Conservation (phyloP, 2,797 vertebrate genomes). For the Lophius americanus region DNA sequence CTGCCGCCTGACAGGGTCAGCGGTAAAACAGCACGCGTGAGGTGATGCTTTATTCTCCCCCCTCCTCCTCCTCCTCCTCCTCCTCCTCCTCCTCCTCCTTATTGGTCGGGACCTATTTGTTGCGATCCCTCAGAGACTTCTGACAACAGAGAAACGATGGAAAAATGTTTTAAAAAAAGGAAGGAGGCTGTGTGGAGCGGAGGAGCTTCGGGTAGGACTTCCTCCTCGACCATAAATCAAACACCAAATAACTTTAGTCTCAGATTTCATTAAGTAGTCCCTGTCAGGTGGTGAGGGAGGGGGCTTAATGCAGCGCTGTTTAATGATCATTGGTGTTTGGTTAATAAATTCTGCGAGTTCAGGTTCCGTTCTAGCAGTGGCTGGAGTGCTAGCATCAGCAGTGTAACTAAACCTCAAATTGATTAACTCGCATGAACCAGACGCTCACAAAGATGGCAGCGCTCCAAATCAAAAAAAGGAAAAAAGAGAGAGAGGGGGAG, state of each 20-base stretch:
- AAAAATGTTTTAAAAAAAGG: slow-evolving; percentile 57
- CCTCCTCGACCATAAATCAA: slow-evolving; percentile 93
- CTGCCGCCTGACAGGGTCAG: slow-evolving; percentile 86
- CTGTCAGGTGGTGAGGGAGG: slow-evolving; percentile 99
- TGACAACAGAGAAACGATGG: slow-evolving; percentile 63
- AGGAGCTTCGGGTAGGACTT: slow-evolving; percentile 87
- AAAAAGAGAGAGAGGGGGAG: slow-evolving; percentile 81
- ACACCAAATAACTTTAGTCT: slow-evolving; percentile 98
- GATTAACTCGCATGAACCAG: slow-evolving; percentile 99
- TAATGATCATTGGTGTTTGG: slow-evolving; percentile 99
- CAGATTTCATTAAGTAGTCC: slow-evolving; percentile 99
- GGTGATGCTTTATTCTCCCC: slow-evolving; percentile 73
- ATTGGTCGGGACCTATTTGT: slow-evolving; percentile 89
- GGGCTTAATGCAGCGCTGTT: slow-evolving; percentile 99
- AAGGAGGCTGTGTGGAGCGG: slow-evolving; percentile 87
- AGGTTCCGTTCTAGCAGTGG: slow-evolving; percentile 99
- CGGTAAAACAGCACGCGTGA: slow-evolving; percentile 50
- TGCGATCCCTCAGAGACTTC: slow-evolving; percentile 90
- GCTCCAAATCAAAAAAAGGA: slow-evolving; percentile 96
- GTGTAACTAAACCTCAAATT: slow-evolving; percentile 99
- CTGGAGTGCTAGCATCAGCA: slow-evolving; percentile 99
- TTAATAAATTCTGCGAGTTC: slow-evolving; percentile 99
- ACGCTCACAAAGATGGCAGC: slow-evolving; percentile 99
- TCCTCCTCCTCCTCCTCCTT: slow-evolving; percentile 22
- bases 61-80: background rate